A percentile compares a stretch with the other conserved stretches of the same genome.
These are phyloP conservation scores for Stegodyphus mimosarum DNA, from an alignment of 1,140 invertebrate genomes.

Conservation along the genomic window DNA sequence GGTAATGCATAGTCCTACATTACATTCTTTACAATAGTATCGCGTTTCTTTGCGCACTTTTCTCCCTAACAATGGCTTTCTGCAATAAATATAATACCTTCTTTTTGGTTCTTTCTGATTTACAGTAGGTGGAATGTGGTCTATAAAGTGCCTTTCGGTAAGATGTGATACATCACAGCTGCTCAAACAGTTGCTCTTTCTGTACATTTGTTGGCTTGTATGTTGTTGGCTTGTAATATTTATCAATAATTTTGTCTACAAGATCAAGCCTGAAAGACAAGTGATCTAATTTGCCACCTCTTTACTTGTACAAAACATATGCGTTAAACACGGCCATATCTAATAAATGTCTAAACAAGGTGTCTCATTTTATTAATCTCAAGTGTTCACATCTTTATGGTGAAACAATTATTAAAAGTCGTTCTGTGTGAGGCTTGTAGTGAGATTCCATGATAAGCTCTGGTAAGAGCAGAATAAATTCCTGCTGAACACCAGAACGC, in stretches of 20 bases:
- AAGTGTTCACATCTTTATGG: no score
- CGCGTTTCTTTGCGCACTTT: not conserved
- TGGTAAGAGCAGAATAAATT: no score
- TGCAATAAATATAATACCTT: not conserved
- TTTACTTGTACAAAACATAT: not conserved
- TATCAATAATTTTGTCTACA: not conserved
- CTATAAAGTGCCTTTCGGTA: not conserved
- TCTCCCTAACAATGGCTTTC: not conserved
- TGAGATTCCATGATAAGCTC: no score
- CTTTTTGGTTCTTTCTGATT: constrained; percentile 10
- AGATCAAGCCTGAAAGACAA: no score
- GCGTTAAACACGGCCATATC: not conserved
- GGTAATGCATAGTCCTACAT: constrained; percentile 7
- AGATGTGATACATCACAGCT: not conserved
- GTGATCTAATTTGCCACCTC: not conserved
- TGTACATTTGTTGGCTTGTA: no score
- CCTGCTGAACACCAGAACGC: no score
- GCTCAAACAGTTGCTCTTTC: not conserved
- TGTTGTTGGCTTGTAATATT: constrained; percentile 2
- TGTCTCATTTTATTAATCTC: no score
- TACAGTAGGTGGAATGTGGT: not conserved
- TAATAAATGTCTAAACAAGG: constrained; percentile 12
- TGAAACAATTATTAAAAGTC: no score
- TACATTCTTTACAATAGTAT: constrained; percentile 10
- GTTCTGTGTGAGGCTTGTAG: no score